These are phyloP conservation scores for Incurvaria masculella DNA, from an alignment of 2,888 invertebrate genomes.

Conservation along the genomic window DNA sequence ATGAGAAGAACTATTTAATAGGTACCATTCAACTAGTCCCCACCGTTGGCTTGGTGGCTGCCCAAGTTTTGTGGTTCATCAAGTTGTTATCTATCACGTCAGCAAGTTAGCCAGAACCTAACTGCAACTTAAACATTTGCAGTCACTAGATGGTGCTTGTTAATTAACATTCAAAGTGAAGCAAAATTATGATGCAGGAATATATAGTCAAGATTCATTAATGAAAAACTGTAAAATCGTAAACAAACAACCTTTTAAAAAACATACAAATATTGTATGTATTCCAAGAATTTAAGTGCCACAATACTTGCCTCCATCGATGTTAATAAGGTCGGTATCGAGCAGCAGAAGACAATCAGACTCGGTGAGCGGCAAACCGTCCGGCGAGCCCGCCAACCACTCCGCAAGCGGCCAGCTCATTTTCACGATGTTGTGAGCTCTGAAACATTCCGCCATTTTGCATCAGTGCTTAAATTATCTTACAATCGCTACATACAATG, in stretches of 20 bases:
- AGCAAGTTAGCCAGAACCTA: too few species aligned
- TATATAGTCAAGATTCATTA: neutral
- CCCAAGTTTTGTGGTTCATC: too few species aligned
- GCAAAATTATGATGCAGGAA: conserved; percentile 5
- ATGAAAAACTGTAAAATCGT: neutral
- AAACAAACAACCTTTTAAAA: conserved; percentile 1
- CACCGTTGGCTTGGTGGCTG: too few species aligned
- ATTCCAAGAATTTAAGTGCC: conserved; percentile 6
- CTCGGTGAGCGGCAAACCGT: conserved; percentile 41
- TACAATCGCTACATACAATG: too few species aligned
- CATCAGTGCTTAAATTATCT: too few species aligned
- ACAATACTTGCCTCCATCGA: conserved; percentile 32
- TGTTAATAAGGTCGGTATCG: conserved; percentile 40
- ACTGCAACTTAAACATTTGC: too few species aligned
- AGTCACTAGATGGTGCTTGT: too few species aligned
- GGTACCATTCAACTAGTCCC: too few species aligned
- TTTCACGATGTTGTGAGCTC: conserved; percentile 27
- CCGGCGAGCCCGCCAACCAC: conserved; percentile 46
- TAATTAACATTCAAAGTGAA: neutral
- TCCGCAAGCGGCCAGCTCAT: conserved; percentile 44
- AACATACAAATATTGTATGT: conserved; percentile 6
- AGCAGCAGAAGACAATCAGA: conserved; percentile 47
- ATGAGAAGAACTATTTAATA: too few species aligned
- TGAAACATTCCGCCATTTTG: conserved; percentile 30
- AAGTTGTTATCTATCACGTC: too few species aligned